Base-by-base conservation (phyloP, 2,888 invertebrate species). In the Neelides folsomi region DNA sequence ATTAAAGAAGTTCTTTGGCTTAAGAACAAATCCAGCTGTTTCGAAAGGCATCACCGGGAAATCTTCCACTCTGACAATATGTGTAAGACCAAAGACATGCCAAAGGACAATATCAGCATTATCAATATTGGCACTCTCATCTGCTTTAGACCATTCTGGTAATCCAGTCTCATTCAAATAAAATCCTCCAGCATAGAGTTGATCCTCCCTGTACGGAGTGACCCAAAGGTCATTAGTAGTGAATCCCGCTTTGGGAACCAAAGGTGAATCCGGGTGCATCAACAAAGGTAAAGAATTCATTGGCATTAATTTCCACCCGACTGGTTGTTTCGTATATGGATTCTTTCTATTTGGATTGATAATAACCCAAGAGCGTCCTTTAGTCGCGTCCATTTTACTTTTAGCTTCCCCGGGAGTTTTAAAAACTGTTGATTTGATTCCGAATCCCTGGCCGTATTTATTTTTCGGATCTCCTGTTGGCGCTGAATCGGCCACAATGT, bases 81-180 rank as follows among this genome's bases (percentile, higher is more conserved):
- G 59, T 1, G 54, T 48, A 9, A 57, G n/a, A 27, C 57, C 57
- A 36, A 59, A 51, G 16, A 51, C 45, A 27, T 57, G 57, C 57
- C 57, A 59, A 1, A 57, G 12, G 12, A 59, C 59, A 13, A 59
- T 34, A 43, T 59, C 59, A 1, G 20, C 49, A 39, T 39, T 39
- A 16, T 59, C 53, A 2, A 43, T 50, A 42, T 56, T 46, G 18
- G 20, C 49, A 0, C 51, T 54, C 10, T 42, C 43, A 35, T 27
- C 9, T 16, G 41, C 15, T 1, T 20, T 46, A 5, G 56, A 49
- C 59, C 59, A 59, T 18, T 53, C 47, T 1, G 51, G 54, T 16
- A 59, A 49, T 13, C 59, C 59, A 40, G 51, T 49, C 8, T 52
- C 46, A 34, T 57, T 55, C 1, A 56, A 4, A 19, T 60, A 56